Evolutionary conservation across 2,113 vertebrate genomes (phyloP), one percentile per base, ranked within the genome.

Genomic region (Hydrolagus affinis): DNA sequence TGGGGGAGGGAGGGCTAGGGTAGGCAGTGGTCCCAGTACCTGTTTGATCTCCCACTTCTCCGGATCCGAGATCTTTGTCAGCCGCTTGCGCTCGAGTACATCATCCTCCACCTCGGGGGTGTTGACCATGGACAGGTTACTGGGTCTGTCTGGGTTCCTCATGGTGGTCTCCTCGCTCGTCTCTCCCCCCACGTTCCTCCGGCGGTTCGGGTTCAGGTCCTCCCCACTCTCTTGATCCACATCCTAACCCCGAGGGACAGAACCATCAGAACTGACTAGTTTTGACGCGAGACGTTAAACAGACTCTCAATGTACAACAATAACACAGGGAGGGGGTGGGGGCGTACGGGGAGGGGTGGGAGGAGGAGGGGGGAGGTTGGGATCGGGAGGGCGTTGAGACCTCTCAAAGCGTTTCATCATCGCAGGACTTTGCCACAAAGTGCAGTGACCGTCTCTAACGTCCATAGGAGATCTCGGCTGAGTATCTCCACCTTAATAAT

Each of bases 21-120:
- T 2, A 19, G 56, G 11, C 73, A 56, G 17, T 21, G 73, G 8
- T 21, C 7, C 11, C 57, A 74, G 1, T 4, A 98, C 98, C 95
- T 99, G 98, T 87, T 99, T 99, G 74, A 99, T 98, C 87, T 99
- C 98, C 98, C 98, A 99, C 76, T 99, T 99, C 90, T 99, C 97
- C 0, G 96, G 96, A 90, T 99, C 98, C 1, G 97, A 99, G 83
- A 99, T 98, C 0, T 98, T 96, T 2, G 97, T 98, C 74, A 99
- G 97, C 87, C 97, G 95, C 86, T 99, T 99, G 70, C 98, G 91
- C 62, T 99, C 97, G 70, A 98, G 90, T 0, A 95, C 96, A 89
- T 98, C 97, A 0, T 99, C 97, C 90, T 98, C 97, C 86, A 98
- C 91, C 89, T 98, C 97, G 0, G 97, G 97, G 8, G 95, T 95